phyloP scores from a whole-genome alignment of 2,113 vertebrate species.

The Chionodraco myersi region DNA sequence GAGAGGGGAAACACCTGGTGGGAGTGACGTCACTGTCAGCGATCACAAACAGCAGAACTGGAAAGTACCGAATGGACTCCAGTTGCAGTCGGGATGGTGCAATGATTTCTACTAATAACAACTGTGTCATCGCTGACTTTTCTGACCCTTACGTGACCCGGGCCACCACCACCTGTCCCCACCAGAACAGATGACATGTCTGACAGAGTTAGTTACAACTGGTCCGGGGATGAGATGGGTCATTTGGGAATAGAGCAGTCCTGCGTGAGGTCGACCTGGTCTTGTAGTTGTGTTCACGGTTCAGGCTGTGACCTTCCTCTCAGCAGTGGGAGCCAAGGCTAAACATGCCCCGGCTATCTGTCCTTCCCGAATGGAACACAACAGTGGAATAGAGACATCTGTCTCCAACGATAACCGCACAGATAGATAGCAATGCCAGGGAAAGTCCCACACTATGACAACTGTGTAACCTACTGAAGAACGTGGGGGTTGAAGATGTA shows the following conservation, averaged over 20 bases:
- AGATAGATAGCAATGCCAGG: conserved; percentile 50
- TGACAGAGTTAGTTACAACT: conserved; percentile 29
- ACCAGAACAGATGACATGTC: conserved; percentile 28
- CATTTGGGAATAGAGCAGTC: conserved; percentile 28
- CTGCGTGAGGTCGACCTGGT: conserved; percentile 56
- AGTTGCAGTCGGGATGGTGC: conserved; percentile 2
- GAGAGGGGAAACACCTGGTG: conserved; percentile 85
- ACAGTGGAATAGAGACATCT: conserved; percentile 65
- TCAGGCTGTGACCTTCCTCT: conserved; percentile 63
- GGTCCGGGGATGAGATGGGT: not conserved
- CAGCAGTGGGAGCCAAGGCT: conserved; percentile 65
- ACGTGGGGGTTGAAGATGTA: not conserved
- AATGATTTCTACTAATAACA: conserved; percentile 51
- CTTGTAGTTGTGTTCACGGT: conserved; percentile 23
- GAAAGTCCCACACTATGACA: conserved; percentile 57
- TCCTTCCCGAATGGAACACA: conserved; percentile 74
- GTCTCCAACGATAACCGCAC: conserved; percentile 63
- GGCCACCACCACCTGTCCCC: conserved; percentile 10
- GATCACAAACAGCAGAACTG: conserved; percentile 80
- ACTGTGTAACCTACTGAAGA: conserved; percentile 20
- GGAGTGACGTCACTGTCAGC: conserved; percentile 67
- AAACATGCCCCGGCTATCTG: conserved; percentile 64
- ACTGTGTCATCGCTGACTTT: conserved; percentile 33
- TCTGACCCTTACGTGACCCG: conserved; percentile 38
- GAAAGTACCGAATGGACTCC: conserved; percentile 76